phyloP scores from a whole-genome alignment of 2,888 invertebrate species.

The Athalia circularis region DNA sequence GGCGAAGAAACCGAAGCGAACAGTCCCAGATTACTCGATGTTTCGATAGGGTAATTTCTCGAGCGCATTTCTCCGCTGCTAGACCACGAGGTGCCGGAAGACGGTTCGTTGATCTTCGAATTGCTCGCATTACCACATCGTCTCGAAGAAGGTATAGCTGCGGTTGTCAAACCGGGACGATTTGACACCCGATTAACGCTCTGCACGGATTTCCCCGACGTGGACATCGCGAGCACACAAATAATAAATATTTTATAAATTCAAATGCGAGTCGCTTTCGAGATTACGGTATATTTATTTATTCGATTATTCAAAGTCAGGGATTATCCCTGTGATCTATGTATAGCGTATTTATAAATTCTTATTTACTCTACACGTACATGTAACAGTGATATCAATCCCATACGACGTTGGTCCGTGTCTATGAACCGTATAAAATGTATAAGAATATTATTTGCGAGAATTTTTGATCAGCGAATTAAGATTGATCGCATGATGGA shows the following conservation, averaged over 20 bases:
- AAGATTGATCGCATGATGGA: background rate
- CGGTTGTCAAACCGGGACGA: slow-evolving; percentile 42
- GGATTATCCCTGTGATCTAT: too few species aligned
- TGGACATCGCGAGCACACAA: too few species aligned
- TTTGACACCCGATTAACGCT: slow-evolving; percentile 46
- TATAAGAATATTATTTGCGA: background rate
- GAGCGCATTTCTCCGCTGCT: slow-evolving; percentile 21
- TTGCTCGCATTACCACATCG: too few species aligned
- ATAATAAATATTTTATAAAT: too few species aligned
- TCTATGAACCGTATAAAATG: background rate
- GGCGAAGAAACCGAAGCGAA: slow-evolving; percentile 35
- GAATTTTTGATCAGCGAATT: background rate
- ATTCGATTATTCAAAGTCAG: too few species aligned
- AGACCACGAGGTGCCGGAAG: slow-evolving; percentile 26
- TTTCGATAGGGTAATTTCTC: background rate
- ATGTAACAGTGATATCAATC: too few species aligned
- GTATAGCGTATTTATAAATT: too few species aligned
- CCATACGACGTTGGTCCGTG: background rate
- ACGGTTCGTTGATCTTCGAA: too few species aligned
- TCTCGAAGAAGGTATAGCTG: background rate
- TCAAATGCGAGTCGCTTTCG: too few species aligned
- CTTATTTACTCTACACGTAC: background rate
- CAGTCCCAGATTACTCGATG: background rate
- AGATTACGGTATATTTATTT: too few species aligned
- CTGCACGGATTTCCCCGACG: background rate